Evolutionary conservation across 2,888 invertebrate genomes (phyloP).

Genomic region (Apamea epomidion): DNA sequence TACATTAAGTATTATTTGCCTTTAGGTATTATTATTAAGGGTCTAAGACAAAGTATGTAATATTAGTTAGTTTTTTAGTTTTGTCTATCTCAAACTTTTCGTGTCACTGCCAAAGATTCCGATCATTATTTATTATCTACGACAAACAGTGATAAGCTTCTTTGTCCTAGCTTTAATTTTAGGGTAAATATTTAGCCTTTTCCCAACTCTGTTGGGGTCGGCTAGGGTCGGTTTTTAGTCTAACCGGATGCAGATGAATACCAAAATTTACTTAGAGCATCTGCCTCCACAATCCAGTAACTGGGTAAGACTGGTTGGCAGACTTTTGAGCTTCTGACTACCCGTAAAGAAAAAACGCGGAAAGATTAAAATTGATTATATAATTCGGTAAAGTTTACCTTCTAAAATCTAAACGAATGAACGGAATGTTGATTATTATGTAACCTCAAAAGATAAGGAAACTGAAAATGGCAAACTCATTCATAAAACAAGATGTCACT

Average conservation of each 20-base stretch:
- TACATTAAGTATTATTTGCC: slow-evolving; percentile 2
- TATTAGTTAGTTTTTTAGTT: no score
- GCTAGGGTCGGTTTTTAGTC: neutral
- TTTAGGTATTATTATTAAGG: slow-evolving; percentile 17
- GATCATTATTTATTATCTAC: neutral
- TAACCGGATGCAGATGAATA: neutral
- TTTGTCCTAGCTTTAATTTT: neutral
- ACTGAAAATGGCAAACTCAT: neutral
- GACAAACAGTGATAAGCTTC: neutral
- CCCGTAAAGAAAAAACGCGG: neutral
- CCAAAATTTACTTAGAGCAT: neutral
- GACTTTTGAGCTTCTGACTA: neutral
- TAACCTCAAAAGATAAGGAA: neutral
- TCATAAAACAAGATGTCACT: slow-evolving; percentile 37
- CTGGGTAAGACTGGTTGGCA: neutral
- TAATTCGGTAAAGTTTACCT: neutral
- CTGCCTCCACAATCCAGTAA: neutral
- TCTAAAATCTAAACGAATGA: neutral
- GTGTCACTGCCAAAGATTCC: no score
- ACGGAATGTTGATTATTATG: neutral
- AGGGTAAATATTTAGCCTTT: neutral
- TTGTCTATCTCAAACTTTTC: no score
- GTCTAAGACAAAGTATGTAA: neutral
- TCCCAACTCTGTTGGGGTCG: neutral
- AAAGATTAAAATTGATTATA: neutral